Conservation (phyloP, 2,888 invertebrate species). For the Biston betularia region DNA sequence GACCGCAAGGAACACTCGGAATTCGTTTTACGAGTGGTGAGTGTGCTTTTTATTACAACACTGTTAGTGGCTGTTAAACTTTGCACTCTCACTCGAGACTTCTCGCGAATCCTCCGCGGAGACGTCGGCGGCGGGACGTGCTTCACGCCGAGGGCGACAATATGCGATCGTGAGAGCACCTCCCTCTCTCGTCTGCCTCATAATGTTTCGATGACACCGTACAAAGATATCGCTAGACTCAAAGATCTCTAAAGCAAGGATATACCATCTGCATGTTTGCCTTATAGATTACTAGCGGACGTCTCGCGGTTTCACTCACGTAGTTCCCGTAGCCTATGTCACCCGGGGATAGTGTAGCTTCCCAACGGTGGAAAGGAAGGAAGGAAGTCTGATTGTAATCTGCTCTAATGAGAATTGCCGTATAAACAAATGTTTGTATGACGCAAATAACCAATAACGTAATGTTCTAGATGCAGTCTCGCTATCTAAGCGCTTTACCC, state of each 20-base stretch:
- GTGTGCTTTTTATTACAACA: conserved; percentile 8
- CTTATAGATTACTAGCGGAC: no score
- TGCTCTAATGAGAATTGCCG: no score
- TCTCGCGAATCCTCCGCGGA: neutral
- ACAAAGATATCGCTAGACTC: neutral
- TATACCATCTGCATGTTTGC: no score
- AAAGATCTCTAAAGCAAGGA: neutral
- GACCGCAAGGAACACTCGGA: conserved; percentile 22
- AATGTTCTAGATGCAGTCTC: no score
- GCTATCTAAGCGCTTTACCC: no score
- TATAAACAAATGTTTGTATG: no score
- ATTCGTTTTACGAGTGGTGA: conserved; percentile 28
- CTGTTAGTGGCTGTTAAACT: conserved; percentile 7
- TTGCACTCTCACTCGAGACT: neutral
- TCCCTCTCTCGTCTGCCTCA: neutral
- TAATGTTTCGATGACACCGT: neutral
- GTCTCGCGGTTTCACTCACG: no score
- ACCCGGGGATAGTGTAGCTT: no score
- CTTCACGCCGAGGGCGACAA: neutral
- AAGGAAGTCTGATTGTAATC: no score
- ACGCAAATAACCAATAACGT: no score
- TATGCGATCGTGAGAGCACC: neutral
- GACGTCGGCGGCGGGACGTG: neutral
- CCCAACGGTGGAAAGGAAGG: no score
- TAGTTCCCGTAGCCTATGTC: no score